Evolutionary conservation across 23 tunicate species (phyloP), one percentile per base, ranked within the genome.

Genomic region (Phallusia fumigata): DNA sequence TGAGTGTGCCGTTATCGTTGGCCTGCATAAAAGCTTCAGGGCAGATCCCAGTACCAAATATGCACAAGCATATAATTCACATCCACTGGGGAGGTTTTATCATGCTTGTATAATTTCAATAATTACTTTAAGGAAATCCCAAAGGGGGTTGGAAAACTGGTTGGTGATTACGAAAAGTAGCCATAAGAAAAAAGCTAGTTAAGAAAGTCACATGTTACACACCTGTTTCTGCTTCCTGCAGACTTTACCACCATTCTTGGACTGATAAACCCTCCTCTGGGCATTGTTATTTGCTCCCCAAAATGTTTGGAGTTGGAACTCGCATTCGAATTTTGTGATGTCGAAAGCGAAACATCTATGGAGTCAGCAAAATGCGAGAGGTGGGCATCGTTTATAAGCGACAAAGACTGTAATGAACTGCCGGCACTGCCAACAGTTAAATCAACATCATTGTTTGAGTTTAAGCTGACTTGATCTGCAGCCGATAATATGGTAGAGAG

Each of bases 141-240:
- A n/a, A n/a, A n/a, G n/a, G n/a, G n/a, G n/a, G n/a, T n/a, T n/a
- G n/a, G n/a, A n/a, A n/a, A n/a, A n/a, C n/a, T n/a, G n/a, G n/a
- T n/a, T n/a, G n/a, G n/a, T n/a, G n/a, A n/a, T n/a, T n/a, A n/a
- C n/a, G n/a, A n/a, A n/a, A n/a, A n/a, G n/a, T n/a, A n/a, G n/a
- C n/a, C n/a, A n/a, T n/a, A n/a, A n/a, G n/a, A n/a, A n/a, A n/a
- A n/a, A n/a, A n/a, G 47, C 10, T 40, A 40, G 47, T 40, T 40
- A 10, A 40, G 47, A 40, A 40, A 40, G 10, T 5, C 10, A 40
- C 10, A 3, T 5, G 47, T 40, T 40, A 40, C 47, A 5, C 5
- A 58, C 69, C 69, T 58, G 69, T 58, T 58, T 58, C 69, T 58
- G 69, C 69, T 58, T 21, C 28, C 69, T 24, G 69, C 69, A 21